Conservation (phyloP, 2,888 invertebrate species). For the Meteorus colon region DNA sequence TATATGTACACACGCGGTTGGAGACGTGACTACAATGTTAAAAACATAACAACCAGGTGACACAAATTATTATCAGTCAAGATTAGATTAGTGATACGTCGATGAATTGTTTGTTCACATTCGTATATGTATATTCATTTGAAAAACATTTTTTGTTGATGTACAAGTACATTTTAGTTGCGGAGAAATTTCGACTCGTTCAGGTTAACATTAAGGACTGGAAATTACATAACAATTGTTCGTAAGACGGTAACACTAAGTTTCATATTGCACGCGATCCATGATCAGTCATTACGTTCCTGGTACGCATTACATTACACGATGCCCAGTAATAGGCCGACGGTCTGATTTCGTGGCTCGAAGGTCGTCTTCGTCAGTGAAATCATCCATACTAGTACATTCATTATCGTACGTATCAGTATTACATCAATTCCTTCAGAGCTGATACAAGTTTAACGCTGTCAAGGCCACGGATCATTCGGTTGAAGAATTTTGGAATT, state of each 20-base stretch:
- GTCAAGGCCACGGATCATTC: background rate
- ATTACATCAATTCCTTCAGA: background rate
- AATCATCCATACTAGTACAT: background rate
- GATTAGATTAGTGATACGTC: slow-evolving; percentile 22
- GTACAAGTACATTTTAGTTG: background rate
- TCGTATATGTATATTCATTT: background rate
- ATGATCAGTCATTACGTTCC: slow-evolving; percentile 1
- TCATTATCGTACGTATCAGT: background rate
- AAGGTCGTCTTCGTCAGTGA: background rate
- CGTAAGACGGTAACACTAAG: background rate
- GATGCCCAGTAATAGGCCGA: background rate
- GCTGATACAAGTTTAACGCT: background rate
- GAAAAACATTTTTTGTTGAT: background rate
- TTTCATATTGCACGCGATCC: background rate
- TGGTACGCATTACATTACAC: background rate
- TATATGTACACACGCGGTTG: background rate
- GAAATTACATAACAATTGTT: background rate
- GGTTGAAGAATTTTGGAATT: background rate
- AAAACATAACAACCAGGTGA: background rate
- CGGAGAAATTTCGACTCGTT: background rate
- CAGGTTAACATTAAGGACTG: background rate
- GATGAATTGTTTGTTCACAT: background rate
- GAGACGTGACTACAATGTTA: slow-evolving; percentile 3
- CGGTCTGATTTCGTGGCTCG: background rate
- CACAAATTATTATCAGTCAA: slow-evolving; percentile 27